Evolutionary conservation across 1,140 invertebrate species (phyloP), one percentile per base, ranked within the genome.

Genomic region (Nasonia longicornis): DNA sequence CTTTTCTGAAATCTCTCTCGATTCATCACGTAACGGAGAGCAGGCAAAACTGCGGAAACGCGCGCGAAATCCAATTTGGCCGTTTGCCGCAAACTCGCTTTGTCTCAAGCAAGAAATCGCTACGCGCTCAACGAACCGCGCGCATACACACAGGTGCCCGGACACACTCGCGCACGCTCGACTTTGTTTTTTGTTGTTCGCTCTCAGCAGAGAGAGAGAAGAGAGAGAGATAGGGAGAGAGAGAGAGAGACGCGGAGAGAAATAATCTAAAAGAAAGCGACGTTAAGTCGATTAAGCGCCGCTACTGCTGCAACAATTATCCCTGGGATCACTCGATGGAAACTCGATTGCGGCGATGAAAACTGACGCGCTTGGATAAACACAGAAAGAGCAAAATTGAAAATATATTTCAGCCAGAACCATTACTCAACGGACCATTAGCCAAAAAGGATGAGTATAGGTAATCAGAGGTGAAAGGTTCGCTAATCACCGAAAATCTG

Each of bases 401-500:
- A 67, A 29, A 67, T 29, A 67, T 67, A 67, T 67, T 29, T 67
- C 64, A 11, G 22, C 2, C 22, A 8, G 64, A 26, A 26, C 64
- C 22, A 67, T 67, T 67, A 67, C 16, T 67, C 29, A 67, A 67
- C 22, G 64, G 29, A n/a, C 48, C 14, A 63, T 75, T 73, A 73
- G 45, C 52, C 38, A 12, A 52, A 75, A 16, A 26, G 29, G 22
- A 35, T 35, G 31, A 75, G 73, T 63, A 58, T n/a, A 58, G 52
- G 52, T 58, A 58, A 75, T 75, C 73, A 63, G 26, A 35, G 20
- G 35, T 71, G 31, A 75, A 58, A 29, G 31, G 22, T 3, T 31
- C 31, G 52, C 73, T 75, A 75, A 75, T 75, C 73, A 63, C 73
- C 48, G 6, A 63, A 75, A 75, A 75, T 75, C 73, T 31, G 48